phyloP scores from a whole-genome alignment of 2,888 invertebrate species.

The Drosophila rellima region DNA sequence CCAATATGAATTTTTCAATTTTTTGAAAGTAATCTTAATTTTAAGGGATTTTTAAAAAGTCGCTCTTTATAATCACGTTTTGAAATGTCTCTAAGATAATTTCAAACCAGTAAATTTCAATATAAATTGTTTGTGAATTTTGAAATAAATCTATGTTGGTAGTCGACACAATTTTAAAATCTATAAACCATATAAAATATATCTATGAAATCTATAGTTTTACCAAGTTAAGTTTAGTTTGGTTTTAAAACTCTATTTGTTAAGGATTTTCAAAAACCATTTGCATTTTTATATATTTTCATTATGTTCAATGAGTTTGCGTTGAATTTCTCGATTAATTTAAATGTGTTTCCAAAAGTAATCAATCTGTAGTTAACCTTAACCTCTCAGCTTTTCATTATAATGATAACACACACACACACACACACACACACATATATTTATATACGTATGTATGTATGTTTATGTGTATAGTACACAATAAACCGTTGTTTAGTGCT shows the following conservation, averaged over 20 bases:
- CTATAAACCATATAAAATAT: no score
- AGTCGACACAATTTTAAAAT: not conserved
- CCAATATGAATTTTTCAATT: not conserved
- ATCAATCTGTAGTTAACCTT: constrained; percentile 58
- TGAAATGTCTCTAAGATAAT: no score
- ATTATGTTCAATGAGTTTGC: constrained; percentile 23
- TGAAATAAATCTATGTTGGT: no score
- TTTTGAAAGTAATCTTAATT: no score
- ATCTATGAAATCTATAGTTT: no score
- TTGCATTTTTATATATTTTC: not conserved
- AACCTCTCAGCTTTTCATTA: constrained; percentile 25
- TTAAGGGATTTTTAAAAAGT: no score
- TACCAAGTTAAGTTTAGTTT: not conserved
- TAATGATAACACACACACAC: constrained; percentile 35
- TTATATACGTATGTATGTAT: not conserved
- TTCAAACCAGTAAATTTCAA: no score
- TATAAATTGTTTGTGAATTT: no score
- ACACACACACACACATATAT: not conserved
- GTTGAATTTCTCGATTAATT: constrained; percentile 38
- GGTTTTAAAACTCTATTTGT: constrained; percentile 1
- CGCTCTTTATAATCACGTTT: no score
- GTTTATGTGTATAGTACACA: not conserved
- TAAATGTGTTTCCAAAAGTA: constrained; percentile 51
- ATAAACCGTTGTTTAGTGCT: constrained; percentile 7
- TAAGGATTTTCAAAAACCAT: not conserved